Evolutionary conservation across 2,888 invertebrate genomes (phyloP).

Genomic region (Cerceris rybyensis): DNA sequence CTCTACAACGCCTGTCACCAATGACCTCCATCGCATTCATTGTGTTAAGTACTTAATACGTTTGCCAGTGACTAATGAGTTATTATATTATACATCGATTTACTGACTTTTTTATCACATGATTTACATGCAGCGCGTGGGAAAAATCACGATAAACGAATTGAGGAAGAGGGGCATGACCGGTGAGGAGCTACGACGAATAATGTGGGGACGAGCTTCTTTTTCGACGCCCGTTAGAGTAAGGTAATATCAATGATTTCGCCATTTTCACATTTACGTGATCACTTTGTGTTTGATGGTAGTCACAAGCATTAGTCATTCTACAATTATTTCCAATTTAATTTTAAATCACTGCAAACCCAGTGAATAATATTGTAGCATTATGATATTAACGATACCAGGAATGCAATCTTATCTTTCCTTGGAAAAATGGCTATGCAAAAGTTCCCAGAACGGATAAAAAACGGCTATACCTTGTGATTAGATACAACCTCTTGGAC

Average conservation of each 20-base stretch:
- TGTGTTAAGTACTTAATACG: neutral
- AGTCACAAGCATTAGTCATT: neutral
- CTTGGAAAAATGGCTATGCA: too few species aligned
- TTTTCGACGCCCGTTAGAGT: constrained; percentile 92
- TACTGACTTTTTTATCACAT: neutral
- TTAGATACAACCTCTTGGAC: too few species aligned
- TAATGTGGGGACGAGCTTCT: constrained; percentile 96
- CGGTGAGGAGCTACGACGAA: constrained; percentile 91
- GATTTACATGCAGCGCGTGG: constrained; percentile 86
- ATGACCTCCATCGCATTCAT: neutral
- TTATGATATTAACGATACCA: too few species aligned
- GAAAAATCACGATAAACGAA: constrained; percentile 93
- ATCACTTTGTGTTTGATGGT: neutral
- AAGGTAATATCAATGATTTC: constrained; percentile 79
- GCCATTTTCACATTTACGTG: neutral
- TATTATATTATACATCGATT: too few species aligned
- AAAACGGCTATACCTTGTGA: too few species aligned
- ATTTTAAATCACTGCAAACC: too few species aligned
- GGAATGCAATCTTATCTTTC: too few species aligned
- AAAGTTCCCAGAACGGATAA: too few species aligned
- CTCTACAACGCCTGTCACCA: too few species aligned
- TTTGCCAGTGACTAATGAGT: neutral
- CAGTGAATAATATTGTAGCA: too few species aligned
- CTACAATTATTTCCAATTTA: too few species aligned
- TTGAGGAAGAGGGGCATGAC: constrained; percentile 92